Evolutionary conservation across 2,888 invertebrate species (phyloP), one percentile per base, ranked within the genome.

Genomic region (Lasius fuliginosus): DNA sequence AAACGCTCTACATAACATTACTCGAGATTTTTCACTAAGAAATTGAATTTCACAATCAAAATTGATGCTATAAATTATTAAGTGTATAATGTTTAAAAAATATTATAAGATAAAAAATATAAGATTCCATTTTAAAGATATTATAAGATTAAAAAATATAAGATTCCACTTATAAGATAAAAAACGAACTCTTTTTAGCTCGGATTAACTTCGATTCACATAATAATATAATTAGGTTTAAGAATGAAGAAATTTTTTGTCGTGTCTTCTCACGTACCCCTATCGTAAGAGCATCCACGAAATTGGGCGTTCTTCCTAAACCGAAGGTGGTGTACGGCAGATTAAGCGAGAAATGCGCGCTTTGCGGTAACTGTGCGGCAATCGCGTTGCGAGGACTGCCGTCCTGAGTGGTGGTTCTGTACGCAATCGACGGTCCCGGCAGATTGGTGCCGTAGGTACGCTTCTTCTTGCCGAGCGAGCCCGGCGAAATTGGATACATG

Each of bases 241-340:
- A 67, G 30, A 53, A 3, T 49, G n/a, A 12, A 74, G 18, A 1
- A 6, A 11, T 8, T 49, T 73, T 0, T 33, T 23, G n/a, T 15
- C 1, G 11, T 42, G 3, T 33, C 53, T 64, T 9, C 1, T 40
- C 56, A 91, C 92, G 97, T 71, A 98, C 95, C 11, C 98, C 98
- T 1, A 99, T 98, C 81, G 96, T 97, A 53, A 99, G 95, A 15
- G 96, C 97, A 93, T 99, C 99, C 0, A 99, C 98, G 95, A 99
- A 99, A 95, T 99, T 99, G 1, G 99, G 99, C 56, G 99, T 99
- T 84, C 99, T 97, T 3, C 99, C 99, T n/a, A 99, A 96, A 1
- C 99, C 99, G 95, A 99, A 99, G 88, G 99, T 97, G 0, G 98
- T 98, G 94, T 98, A 99, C 0, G 99, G 99, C 82, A 99, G 95